Percentiles rank a stretch among this genome's conserved stretches.
Evolutionary conservation across 2,113 vertebrate species (phyloP).

Genomic region (Rhagologus leucostigma): DNA sequence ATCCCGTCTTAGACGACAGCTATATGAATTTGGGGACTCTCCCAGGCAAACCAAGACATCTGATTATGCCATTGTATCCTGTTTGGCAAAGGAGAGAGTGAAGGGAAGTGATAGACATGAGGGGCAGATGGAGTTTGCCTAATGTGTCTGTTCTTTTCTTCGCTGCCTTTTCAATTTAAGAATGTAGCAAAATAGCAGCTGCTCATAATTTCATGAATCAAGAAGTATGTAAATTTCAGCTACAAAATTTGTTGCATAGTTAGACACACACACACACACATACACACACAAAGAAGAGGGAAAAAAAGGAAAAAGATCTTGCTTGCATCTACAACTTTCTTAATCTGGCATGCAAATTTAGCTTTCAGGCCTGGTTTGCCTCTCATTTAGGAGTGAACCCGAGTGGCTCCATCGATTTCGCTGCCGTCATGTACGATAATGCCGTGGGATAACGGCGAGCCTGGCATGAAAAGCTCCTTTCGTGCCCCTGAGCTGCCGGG

Average conservation of each 20-base stretch:
- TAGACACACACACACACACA: slow-evolving; percentile 24
- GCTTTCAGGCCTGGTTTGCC: slow-evolving; percentile 29
- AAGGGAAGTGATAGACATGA: slow-evolving; percentile 75
- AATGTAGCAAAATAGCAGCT: slow-evolving; percentile 79
- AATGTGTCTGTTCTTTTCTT: slow-evolving; percentile 76
- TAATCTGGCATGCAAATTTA: slow-evolving; percentile 34
- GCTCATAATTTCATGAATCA: slow-evolving; percentile 81
- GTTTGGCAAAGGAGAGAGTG: slow-evolving; percentile 60
- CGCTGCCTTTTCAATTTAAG: slow-evolving; percentile 75
- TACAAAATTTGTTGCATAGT: slow-evolving; percentile 72
- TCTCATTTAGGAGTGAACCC: neutral
- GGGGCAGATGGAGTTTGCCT: slow-evolving; percentile 79
- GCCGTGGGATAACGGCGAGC: neutral
- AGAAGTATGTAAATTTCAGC: slow-evolving; percentile 78
- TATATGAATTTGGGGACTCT: slow-evolving; percentile 52
- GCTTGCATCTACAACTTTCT: slow-evolving; percentile 61
- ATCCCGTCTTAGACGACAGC: neutral
- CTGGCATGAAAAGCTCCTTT: neutral
- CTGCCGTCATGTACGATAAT: neutral
- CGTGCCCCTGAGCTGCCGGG: neutral
- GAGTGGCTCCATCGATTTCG: neutral
- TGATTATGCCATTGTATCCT: slow-evolving; percentile 74
- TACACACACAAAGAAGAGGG: neutral
- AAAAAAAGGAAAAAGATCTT: slow-evolving; percentile 20
- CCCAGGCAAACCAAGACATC: slow-evolving; percentile 69